These are phyloP conservation scores for Oplegnathus fasciatus DNA, from an alignment of 2,113 vertebrate species.

Conservation along the genomic window DNA sequence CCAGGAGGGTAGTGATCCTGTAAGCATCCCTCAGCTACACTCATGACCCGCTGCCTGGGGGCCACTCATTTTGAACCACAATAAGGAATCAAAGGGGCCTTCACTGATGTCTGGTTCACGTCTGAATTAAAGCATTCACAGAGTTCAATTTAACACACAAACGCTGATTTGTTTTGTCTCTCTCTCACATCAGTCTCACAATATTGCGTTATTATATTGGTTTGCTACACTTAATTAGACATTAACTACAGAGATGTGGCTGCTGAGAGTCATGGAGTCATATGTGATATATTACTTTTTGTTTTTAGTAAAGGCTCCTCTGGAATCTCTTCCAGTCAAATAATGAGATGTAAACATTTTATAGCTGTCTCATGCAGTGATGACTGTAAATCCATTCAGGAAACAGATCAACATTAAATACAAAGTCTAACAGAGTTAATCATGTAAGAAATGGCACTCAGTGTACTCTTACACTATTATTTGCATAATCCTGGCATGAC, in stretches of 20 bases:
- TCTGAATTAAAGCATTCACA: neutral
- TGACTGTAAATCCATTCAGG: neutral
- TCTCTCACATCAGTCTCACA: neutral
- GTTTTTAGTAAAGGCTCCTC: neutral
- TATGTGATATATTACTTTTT: neutral
- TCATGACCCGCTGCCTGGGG: conserved; percentile 28
- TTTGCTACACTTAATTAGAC: neutral
- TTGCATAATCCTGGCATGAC: neutral
- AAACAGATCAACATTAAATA: neutral
- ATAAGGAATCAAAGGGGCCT: conserved; percentile 2
- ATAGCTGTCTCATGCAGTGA: neutral
- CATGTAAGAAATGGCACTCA: neutral
- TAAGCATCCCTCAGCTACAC: conserved; percentile 9
- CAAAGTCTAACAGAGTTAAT: neutral
- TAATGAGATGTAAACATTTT: too few relatives aligned
- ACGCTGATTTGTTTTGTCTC: neutral
- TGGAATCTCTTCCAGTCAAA: neutral
- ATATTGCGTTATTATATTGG: too few relatives aligned
- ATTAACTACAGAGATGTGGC: neutral
- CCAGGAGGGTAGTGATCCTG: conserved; percentile 46
- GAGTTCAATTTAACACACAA: neutral
- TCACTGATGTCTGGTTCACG: neutral
- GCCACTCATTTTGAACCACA: neutral
- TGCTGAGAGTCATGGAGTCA: neutral
- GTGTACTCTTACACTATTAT: neutral